Percentiles rank a stretch among this genome's conserved stretches.
Evolutionary conservation across 2,888 invertebrate genomes (phyloP).

Genomic region (Phalera bucephala): DNA sequence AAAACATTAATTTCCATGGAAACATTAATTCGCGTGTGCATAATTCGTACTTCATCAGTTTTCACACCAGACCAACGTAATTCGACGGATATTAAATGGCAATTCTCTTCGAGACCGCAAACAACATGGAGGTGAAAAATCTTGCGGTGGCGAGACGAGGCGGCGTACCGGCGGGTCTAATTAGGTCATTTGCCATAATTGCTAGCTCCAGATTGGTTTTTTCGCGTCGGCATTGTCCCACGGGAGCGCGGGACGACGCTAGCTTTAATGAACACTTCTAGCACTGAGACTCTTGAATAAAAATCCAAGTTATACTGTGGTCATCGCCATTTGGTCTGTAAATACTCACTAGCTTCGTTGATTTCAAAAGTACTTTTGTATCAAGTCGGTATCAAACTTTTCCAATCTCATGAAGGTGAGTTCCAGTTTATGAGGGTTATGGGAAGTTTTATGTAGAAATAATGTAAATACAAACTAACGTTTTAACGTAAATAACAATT

Average conservation of each 20-base stretch:
- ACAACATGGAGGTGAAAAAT: conserved; percentile 57
- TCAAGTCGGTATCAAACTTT: too few species aligned
- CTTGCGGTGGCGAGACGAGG: conserved; percentile 45
- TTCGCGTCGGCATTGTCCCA: conserved; percentile 73
- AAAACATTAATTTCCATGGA: too few species aligned
- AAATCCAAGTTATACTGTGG: conserved; percentile 25
- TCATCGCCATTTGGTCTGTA: conserved; percentile 13
- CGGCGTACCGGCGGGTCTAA: conserved; percentile 52
- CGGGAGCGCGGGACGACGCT: conserved; percentile 49
- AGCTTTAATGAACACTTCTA: conserved; percentile 68
- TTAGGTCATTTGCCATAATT: conserved; percentile 79
- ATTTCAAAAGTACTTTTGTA: too few species aligned
- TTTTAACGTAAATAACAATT: too few species aligned
- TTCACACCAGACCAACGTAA: conserved; percentile 30
- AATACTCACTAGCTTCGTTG: too few species aligned
- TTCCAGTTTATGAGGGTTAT: too few species aligned
- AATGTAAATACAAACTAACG: too few species aligned
- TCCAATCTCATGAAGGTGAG: too few species aligned
- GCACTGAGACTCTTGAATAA: conserved; percentile 33
- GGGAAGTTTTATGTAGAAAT: too few species aligned
- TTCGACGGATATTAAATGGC: conserved; percentile 52
- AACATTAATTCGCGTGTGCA: too few species aligned
- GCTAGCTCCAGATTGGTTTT: conserved; percentile 76
- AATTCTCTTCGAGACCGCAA: conserved; percentile 53
- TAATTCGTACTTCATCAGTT: conserved; percentile 14